Base-by-base conservation (phyloP, 2,113 vertebrate genomes). In the Sinocyclocheilus maitianheensis region DNA sequence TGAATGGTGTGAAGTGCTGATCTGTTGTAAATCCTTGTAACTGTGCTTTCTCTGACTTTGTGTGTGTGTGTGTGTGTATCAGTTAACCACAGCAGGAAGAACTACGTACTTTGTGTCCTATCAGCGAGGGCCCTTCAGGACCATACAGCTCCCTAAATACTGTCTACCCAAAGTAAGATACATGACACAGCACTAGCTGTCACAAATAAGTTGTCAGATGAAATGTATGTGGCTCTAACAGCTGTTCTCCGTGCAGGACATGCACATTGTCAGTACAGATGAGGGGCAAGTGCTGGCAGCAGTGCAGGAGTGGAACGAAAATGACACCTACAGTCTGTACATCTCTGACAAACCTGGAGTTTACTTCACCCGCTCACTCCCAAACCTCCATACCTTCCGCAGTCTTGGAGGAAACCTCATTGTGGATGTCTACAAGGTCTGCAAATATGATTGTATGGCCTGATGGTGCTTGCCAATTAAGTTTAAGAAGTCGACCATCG, bases 281-380 rank as follows among this genome's bases (percentile, higher is more conserved):
- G 97, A 98, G 92, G 98, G 97, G 85, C 97, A 98, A 91, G 97
- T 99, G 3, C 96, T 99, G 87, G 97, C 98, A 67, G 98, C 97
- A 0, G 97, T 99, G 4, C 98, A 99, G 63, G 97, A 99, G 87
- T 99, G 98, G 98, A 98, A 99, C 91, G 97, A 99, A 92, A 99
- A 99, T 0, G 96, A 97, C 24, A 99, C 97, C 0, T 99, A 99
- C 89, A 99, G 97, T 80, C 94, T 99, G 81, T 99, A 99, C 78
- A 97, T 97, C 93, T 99, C 98, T 0, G 98, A 99, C 90, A 95
- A 94, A 0, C 95, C 94, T 1, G 98, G 97, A 5, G 92, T 98
- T 87, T 97, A 96, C 93, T 99, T 99, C 85, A 98, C 96, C 5
- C 92, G 98, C 87, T 97, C 97, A 65, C 94, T 99, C 93, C 97